A percentile compares a stretch with the other conserved stretches of the same genome.
Evolutionary conservation across 2,888 invertebrate species (phyloP).

Genomic region (Parnassius orleans): DNA sequence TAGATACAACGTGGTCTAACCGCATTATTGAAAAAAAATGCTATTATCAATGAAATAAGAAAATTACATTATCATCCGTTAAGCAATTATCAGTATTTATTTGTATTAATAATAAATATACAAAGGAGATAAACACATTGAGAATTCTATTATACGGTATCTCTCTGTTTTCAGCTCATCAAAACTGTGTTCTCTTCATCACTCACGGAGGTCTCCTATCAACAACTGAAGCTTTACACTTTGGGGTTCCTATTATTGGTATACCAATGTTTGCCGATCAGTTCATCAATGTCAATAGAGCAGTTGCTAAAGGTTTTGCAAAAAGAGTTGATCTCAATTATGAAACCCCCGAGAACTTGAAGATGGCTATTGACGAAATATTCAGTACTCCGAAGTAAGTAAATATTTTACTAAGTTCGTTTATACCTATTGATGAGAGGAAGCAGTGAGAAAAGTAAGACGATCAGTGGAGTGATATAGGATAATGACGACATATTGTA

Average conservation of each 20-base stretch:
- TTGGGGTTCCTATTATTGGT: conserved; percentile 49
- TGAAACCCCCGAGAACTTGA: conserved; percentile 21
- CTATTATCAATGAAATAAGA: too few relatives aligned
- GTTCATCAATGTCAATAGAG: conserved; percentile 50
- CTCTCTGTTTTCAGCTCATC: conserved; percentile 38
- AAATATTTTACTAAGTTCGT: not conserved
- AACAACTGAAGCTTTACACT: conserved; percentile 47
- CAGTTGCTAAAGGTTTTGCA: conserved; percentile 41
- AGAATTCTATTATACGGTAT: not conserved
- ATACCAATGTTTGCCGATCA: conserved; percentile 56
- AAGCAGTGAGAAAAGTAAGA: too few relatives aligned
- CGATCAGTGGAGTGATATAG: too few relatives aligned
- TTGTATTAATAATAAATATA: too few relatives aligned
- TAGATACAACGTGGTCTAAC: too few relatives aligned
- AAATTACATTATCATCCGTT: too few relatives aligned
- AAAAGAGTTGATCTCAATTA: conserved; percentile 27
- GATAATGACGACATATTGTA: too few relatives aligned
- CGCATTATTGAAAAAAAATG: too few relatives aligned
- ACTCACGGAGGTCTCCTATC: conserved; percentile 53
- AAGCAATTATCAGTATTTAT: too few relatives aligned
- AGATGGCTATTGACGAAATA: conserved; percentile 22
- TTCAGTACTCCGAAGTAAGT: conserved; percentile 11
- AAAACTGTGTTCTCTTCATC: conserved; percentile 42
- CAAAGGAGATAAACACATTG: too few relatives aligned
- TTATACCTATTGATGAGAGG: too few relatives aligned